Evolutionary conservation across 2,888 invertebrate species (phyloP), one percentile per base, ranked within the genome.

Genomic region (Xylota segnis): DNA sequence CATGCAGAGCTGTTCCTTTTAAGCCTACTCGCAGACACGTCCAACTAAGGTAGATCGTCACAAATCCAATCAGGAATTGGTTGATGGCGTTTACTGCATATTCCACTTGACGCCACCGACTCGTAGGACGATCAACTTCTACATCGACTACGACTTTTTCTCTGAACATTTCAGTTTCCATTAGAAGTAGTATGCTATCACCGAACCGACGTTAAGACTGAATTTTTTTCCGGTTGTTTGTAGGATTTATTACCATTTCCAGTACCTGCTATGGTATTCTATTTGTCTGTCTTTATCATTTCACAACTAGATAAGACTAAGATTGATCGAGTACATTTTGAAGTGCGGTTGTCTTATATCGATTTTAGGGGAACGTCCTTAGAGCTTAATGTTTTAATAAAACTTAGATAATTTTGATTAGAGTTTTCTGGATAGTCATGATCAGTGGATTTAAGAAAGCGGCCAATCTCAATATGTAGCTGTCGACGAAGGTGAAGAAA

Each of bases 11-110:
- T 0, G 90, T 91, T 43, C 89, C 89, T 6, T 52, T 40, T 2
- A 91, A 87, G 4, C 89, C 89, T 0, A 87, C 89, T 0, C 88
- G 79, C 12, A 91, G 77, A 45, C 91, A 91, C 23, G 90, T 7
- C 88, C 90, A 91, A 5, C 90, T 90, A 63, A 91, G 88, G 66
- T 90, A 91, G 27, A 91, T 91, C 32, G 91, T 90, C 2, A 91
- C 88, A 56, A 91, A 91, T 9, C 91, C 91, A 47, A 91, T 91
- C 81, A 90, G 90, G 71, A 91, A 90, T 66, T 91, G 91, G 87
- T 91, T 91, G 2, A 91, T 47, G 2, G 91, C 88, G 83, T 90
- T 90, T 0, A 91, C 32, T 0, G 89, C 78, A 58, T 87, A 89
- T 63, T 78, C 86, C 4, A 84, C 4, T 16, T 66, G 56, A 12